Conservation (phyloP, 2,113 vertebrate genomes). For the Equus quagga region DNA sequence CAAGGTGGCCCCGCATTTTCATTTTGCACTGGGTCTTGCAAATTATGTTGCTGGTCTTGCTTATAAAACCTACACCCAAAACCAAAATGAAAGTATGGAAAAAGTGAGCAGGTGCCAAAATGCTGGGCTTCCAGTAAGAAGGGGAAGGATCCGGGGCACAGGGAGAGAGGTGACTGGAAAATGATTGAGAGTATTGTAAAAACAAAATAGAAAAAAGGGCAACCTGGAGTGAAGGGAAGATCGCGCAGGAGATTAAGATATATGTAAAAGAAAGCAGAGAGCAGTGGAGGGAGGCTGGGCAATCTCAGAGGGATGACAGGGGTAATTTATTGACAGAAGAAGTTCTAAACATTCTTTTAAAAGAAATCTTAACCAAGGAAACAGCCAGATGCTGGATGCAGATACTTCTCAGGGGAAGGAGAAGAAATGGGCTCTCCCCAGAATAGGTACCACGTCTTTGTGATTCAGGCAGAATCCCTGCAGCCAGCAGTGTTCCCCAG, state of each 20-base stretch:
- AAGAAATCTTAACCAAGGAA: slow-evolving; percentile 59
- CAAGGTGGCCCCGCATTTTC: neutral
- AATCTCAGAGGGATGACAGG: slow-evolving; percentile 36
- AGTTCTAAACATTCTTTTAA: slow-evolving; percentile 46
- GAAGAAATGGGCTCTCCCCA: slow-evolving; percentile 50
- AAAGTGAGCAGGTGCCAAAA: neutral
- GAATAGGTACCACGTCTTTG: slow-evolving; percentile 64
- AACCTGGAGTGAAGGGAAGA: neutral
- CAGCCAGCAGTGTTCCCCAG: neutral
- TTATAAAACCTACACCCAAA: neutral
- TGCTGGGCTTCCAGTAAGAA: neutral
- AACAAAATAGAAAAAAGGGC: slow-evolving; percentile 37
- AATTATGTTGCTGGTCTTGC: neutral
- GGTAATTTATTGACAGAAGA: slow-evolving; percentile 69
- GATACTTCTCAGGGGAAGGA: slow-evolving; percentile 60
- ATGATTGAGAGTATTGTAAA: slow-evolving; percentile 64
- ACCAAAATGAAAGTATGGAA: neutral
- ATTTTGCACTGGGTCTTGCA: neutral
- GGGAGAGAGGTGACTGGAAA: neutral
- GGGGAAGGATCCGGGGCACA: neutral
- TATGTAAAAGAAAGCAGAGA: slow-evolving; percentile 28
- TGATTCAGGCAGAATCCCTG: slow-evolving; percentile 14
- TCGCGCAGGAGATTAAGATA: slow-evolving; percentile 33
- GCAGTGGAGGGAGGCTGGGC: slow-evolving; percentile 32
- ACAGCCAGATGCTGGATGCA: slow-evolving; percentile 66